phyloP scores from a whole-genome alignment of 2,797 vertebrate species.

The Gallinago nigripennis region DNA sequence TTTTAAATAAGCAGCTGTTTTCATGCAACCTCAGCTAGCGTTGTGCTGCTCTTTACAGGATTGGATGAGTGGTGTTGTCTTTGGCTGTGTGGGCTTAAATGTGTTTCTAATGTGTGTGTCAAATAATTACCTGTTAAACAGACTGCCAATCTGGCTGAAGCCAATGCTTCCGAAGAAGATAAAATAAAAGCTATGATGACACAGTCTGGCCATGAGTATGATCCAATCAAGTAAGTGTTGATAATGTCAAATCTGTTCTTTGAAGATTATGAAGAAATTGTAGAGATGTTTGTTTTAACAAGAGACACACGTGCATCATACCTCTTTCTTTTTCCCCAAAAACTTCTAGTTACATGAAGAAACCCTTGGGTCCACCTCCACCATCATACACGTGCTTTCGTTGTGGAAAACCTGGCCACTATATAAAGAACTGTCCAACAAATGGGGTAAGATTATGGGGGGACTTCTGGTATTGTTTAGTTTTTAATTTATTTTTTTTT shows the following conservation, averaged over 20 bases:
- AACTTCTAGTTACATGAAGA: conserved; percentile 89
- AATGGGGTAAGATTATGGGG: conserved; percentile 82
- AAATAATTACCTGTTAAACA: conserved; percentile 89
- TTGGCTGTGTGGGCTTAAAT: conserved; percentile 80
- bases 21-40: conserved; percentile 66
- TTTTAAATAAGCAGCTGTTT: conserved; percentile 62
- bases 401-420: conserved; percentile 93
- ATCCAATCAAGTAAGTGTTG: conserved; percentile 90
- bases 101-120: conserved; percentile 86
- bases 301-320: neutral
- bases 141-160: conserved; percentile 96
- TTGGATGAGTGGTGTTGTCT: conserved; percentile 80
- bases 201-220: conserved; percentile 95
- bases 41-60: conserved; percentile 84
- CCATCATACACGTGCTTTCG: conserved; percentile 93
- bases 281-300: neutral
- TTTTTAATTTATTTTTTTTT: neutral
- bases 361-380: conserved; percentile 84
- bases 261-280: conserved; percentile 10
- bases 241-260: neutral
- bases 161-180: conserved; percentile 94
- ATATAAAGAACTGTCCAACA: conserved; percentile 94
- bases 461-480: neutral
- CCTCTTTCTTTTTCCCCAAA: neutral
- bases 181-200: conserved; percentile 96